A percentile compares a stretch with the other conserved stretches of the same genome.
phyloP scores from a whole-genome alignment of 92 coral and sea anemone genomes.

The Desmophyllum pertusum region DNA sequence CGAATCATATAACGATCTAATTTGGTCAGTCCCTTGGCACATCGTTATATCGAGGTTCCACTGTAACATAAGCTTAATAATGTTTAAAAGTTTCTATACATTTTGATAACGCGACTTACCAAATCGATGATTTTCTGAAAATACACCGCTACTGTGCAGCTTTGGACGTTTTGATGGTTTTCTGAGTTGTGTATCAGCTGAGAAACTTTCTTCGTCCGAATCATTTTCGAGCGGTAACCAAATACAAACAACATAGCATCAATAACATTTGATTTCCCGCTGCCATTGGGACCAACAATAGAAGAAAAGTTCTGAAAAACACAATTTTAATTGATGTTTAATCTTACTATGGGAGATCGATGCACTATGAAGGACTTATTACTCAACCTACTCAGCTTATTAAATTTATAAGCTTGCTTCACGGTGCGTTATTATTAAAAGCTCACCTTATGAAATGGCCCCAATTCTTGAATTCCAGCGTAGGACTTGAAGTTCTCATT shows the following conservation, averaged over 20 bases:
- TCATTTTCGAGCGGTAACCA: conserved; percentile 97
- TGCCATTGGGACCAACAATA: conserved; percentile 99
- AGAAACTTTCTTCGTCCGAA: conserved; percentile 94
- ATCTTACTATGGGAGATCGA: too few species aligned
- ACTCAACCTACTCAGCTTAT: too few species aligned
- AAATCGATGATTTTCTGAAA: conserved; percentile 92
- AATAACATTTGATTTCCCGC: conserved; percentile 97
- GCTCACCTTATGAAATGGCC: conserved; percentile 99
- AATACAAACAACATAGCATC: conserved; percentile 99
- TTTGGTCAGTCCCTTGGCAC: too few species aligned
- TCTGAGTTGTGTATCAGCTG: conserved; percentile 97
- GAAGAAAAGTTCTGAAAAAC: conserved; percentile 89
- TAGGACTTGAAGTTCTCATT: conserved; percentile 97
- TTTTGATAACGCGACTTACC: conserved; percentile 62
- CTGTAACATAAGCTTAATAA: too few species aligned
- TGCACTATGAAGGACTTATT: too few species aligned
- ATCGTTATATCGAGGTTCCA: too few species aligned
- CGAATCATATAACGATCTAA: too few species aligned
- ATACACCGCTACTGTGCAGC: conserved; percentile 90
- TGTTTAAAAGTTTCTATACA: neutral
- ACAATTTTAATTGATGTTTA: neutral
- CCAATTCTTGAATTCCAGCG: conserved; percentile 92
- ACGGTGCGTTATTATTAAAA: too few species aligned
- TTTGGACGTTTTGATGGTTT: conserved; percentile 78
- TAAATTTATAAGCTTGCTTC: neutral